Evolutionary conservation across 2,888 invertebrate species (phyloP), one percentile per base, ranked within the genome.

Genomic region (Allolobophora icterica): DNA sequence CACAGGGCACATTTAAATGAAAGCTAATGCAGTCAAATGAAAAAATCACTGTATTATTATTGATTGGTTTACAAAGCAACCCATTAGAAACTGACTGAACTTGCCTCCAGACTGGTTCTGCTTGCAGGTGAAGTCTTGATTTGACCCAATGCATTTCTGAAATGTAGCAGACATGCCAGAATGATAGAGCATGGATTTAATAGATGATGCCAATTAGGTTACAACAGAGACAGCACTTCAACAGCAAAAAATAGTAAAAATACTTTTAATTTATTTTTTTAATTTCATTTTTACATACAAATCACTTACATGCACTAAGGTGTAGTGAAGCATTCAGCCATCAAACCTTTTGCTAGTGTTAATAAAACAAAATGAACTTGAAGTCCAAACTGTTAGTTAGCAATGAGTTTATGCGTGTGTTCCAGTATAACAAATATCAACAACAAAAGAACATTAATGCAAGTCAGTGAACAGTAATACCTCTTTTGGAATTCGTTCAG

Each of bases 61-160:
- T 71, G n/a, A 71, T 4, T 71, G 71, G n/a, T 71, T 71, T n/a
- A n/a, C 30, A n/a, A 71, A 30, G 13, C n/a, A 71, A n/a, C 71
- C 71, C 30, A 71, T 71, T 13, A 30, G 71, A 71, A 71, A 71
- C n/a, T 71, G n/a, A n/a, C 30, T 71, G 71, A 71, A 71, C 71
- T 71, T 71, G 71, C 71, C 71, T 71, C 71, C 71, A 71, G 71
- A n/a, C 30, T 71, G 71, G 71, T 71, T 71, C n/a, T 30, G 71
- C n/a, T 71, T 8, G 71, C n/a, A 71, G 30, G 71, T 71, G 71
- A 71, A n/a, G 71, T 71, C 71, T 71, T 71, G 71, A 71, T 71
- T n/a, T 71, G 71, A 71, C 71, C 71, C n/a, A n/a, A 71, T n/a
- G 71, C 71, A 71, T 71, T 71, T 71, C 71, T 71, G 71, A 71